Evolutionary conservation across 2,888 invertebrate genomes (phyloP), one percentile per base, ranked within the genome.

Genomic region (Nephrocerus scutellatus): DNA sequence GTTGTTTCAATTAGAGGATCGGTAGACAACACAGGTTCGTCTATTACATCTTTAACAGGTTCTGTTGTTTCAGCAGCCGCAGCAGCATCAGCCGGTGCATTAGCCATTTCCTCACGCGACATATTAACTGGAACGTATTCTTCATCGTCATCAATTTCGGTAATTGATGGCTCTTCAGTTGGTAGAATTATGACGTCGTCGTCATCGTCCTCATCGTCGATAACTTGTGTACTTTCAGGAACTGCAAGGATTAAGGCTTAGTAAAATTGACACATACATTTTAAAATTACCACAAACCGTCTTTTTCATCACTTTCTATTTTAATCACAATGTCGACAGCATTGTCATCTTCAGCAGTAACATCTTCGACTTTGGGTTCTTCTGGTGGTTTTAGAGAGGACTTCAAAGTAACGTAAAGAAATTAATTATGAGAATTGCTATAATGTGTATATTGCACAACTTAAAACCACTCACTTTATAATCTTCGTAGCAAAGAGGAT

Each of bases 401-500:
- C 58, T 61, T 20, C 8, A 42, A 40, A 31, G 20, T 20, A 16
- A 16, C n/a, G 39, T 16, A 39, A 10, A 31, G n/a, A 23, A 23
- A 41, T 19, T 35, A 24, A 23, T n/a, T n/a, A n/a, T n/a, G n/a
- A n/a, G n/a, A n/a, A n/a, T n/a, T n/a, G n/a, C n/a, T n/a, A n/a
- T n/a, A n/a, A n/a, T n/a, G n/a, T n/a, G n/a, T n/a, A n/a, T n/a
- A n/a, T n/a, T n/a, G n/a, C n/a, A n/a, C n/a, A n/a, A n/a, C n/a
- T n/a, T n/a, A n/a, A n/a, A n/a, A n/a, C 20, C 8, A 12, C 59
- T 53, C 59, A 83, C 84, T 77, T 84, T 84, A 57, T 80, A 81
- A 60, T 93, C 93, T 48, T 91, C 87, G 53, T 84, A 82, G 68
- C 95, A 95, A 21, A 86, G 67, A 0, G 93, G 92, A 72, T 95